Base-by-base conservation (phyloP, 1,140 invertebrate species). In the Drosophila arawakana region DNA sequence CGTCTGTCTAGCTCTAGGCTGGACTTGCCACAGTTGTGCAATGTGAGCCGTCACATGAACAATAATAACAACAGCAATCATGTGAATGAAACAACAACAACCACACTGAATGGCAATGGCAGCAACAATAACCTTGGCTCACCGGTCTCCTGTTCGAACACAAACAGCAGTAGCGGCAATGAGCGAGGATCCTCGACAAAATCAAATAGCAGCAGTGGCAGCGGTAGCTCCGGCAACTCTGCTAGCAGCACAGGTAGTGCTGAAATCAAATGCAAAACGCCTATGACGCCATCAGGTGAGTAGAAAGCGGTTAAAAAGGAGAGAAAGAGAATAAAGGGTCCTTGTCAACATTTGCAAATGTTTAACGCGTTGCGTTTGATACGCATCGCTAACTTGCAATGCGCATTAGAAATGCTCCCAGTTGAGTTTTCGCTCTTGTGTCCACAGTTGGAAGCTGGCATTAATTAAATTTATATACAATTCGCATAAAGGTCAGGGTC, bases 211-310 rank as follows among this genome's bases (percentile, higher is more conserved):
- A 90, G 85, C 85, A 90, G 81, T 39, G 84, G 85, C 67, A 89
- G 84, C 39, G 84, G 90, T 62, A 91, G 86, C 77, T 89, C 84
- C 44, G 84, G 84, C 52, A 89, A 89, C 69, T 86, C 86, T 41
- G 86, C 81, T 44, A 90, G 86, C 76, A 89, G 83, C 75, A 85
- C 89, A 9, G 88, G 82, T 54, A 88, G 83, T 52, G 81, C 72
- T 13, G 90, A 91, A 59, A 73, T 82, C 21, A 92, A 92, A 68
- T 91, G 90, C 82, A 91, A 80, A 44, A 91, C 84, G 58, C 90
- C 91, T 67, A 90, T 92, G 91, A 91, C 91, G 57, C 81, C 90
- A 70, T 91, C 88, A 78, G 91, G 91, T 92, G 68, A 46, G 80
- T 54, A n/a, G 11, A 37, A 7, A 39, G 6, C 15, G 5, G 34